phyloP scores from a whole-genome alignment of 2,888 invertebrate genomes.

The Pterostichus niger region DNA sequence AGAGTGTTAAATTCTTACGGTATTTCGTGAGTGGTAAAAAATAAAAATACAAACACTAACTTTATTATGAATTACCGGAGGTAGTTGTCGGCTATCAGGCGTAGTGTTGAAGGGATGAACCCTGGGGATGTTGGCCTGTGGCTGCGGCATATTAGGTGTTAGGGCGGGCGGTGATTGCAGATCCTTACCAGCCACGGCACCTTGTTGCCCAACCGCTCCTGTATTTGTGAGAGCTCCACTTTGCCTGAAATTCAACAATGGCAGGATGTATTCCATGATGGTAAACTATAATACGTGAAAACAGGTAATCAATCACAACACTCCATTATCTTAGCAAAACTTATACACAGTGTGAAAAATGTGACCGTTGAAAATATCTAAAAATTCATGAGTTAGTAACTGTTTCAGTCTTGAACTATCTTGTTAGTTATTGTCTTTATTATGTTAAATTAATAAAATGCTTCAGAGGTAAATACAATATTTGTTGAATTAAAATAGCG shows the following conservation, averaged over 20 bases:
- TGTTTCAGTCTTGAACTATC: no score
- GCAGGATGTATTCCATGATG: not conserved
- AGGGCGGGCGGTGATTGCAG: slow-evolving; percentile 68
- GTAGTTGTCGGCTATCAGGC: slow-evolving; percentile 73
- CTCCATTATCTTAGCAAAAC: no score
- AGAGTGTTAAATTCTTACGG: slow-evolving; percentile 9
- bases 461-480: no score
- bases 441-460: no score
- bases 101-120: slow-evolving; percentile 74
- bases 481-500: no score
- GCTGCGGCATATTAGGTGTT: slow-evolving; percentile 74
- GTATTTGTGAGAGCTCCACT: slow-evolving; percentile 73
- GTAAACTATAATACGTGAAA: no score
- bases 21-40: slow-evolving; percentile 3
- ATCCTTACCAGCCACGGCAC: slow-evolving; percentile 72
- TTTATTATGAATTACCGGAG: slow-evolving; percentile 70
- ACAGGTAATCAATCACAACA: no score
- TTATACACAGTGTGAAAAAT: no score
- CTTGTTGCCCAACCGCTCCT: slow-evolving; percentile 71
- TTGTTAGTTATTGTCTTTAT: no score
- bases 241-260: slow-evolving; percentile 71
- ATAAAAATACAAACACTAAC: slow-evolving; percentile 31
- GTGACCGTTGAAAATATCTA: no score
- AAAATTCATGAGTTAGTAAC: no score
- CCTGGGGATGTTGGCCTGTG: slow-evolving; percentile 73